Base-by-base conservation (phyloP, 2,113 vertebrate species). In the Entelurus aequoreus region DNA sequence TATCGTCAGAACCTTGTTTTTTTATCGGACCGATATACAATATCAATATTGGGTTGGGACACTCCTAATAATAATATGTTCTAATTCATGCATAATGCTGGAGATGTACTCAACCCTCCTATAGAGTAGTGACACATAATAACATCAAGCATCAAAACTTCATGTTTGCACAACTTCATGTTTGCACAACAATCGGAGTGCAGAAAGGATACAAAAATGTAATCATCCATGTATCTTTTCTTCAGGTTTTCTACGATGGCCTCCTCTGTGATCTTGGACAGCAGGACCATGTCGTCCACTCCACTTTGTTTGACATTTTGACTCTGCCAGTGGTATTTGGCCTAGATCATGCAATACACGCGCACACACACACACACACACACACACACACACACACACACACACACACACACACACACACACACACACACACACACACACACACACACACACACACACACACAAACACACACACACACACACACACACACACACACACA, bases 271-370 rank as follows among this genome's bases (percentile, higher is more conserved):
- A 99, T 97, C 82, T 96, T 98, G 66, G 95, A 91, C 62, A 99
- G 90, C 51, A 99, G 89, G 65, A 98, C 96, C 97, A 99, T 99
- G 89, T 99, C 97, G 0, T 99, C 97, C 88, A 99, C 96, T 0
- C 97, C 95, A 0, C 96, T 98, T 78, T 99, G 96, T 68, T 97
- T 98, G 60, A 99, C 97, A 62, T 99, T 98, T 81, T 97, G 95
- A 88, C 95, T 98, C 88, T 98, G 96, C 97, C 97, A 99, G 87
- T 98, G 96, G 72, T 97, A 97, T 86, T 98, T 98, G 60, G 84
- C 93, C 95, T 96, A 60, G 58, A 67, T 36, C 10, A 13, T 6
- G 73, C 10, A 76, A 2, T 5, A 63, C 37, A 66, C 1, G 56
- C 14, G 56, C 7, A 66, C 0, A 46, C 3, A 54, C 16, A 56